These are phyloP conservation scores for Poecile atricapillus DNA, from an alignment of 2,113 vertebrate genomes.

Conservation along the genomic window DNA sequence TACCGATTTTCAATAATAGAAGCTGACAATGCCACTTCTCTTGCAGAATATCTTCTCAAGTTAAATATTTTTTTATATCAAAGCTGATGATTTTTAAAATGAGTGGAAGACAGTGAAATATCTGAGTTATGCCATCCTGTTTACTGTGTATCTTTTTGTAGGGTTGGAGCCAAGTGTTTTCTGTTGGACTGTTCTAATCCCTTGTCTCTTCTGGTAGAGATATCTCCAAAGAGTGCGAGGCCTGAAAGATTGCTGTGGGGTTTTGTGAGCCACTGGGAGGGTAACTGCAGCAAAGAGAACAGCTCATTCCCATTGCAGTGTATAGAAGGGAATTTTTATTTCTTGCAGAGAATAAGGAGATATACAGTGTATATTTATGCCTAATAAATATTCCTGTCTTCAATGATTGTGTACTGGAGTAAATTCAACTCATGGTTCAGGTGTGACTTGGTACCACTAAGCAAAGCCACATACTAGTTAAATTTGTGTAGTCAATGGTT, in stretches of 20 bases:
- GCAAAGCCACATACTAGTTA: background rate
- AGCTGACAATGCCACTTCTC: background rate
- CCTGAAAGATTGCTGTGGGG: background rate
- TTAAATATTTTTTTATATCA: background rate
- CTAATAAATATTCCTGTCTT: background rate
- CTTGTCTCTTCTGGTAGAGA: background rate
- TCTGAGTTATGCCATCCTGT: background rate
- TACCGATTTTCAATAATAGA: background rate
- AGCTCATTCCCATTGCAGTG: background rate
- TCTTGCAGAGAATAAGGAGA: background rate
- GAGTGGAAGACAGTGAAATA: background rate
- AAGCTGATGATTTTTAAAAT: background rate
- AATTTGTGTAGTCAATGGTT: background rate
- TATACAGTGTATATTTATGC: background rate
- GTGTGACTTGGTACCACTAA: background rate
- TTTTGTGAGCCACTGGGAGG: background rate
- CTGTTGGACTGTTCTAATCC: accelerated
- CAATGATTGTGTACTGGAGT: background rate
- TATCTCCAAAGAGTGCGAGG: background rate
- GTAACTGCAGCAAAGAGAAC: background rate
- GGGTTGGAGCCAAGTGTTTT: background rate
- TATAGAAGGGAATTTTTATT: background rate
- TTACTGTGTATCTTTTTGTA: background rate
- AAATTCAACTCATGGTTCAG: background rate
- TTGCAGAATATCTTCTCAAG: background rate